A percentile compares a stretch with the other conserved stretches of the same genome.
Conservation (phyloP, 1,140 invertebrate genomes). For the Camponotus pennsylvanicus region DNA sequence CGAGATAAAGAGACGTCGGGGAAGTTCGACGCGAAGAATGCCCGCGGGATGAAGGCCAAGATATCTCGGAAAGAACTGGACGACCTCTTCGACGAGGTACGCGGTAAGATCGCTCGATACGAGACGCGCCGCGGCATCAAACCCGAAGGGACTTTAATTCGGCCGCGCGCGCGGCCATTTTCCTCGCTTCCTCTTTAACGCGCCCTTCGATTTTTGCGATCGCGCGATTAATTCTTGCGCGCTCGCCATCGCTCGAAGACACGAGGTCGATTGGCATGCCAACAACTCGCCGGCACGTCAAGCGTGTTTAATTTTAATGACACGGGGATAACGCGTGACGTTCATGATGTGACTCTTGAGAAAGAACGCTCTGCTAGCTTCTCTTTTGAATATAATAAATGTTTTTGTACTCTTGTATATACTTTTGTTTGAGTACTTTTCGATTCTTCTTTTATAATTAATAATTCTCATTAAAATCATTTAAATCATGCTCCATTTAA, state of each 20-base stretch:
- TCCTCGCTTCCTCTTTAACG: conserved; percentile 47
- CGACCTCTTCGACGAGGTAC: conserved; percentile 84
- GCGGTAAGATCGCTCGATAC: conserved; percentile 62
- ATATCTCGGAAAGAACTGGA: conserved; percentile 82
- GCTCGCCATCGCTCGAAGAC: conserved; percentile 45
- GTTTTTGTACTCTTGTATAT: background rate
- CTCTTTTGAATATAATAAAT: conserved; percentile 1
- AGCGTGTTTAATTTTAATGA: conserved; percentile 52
- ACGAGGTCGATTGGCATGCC: conserved; percentile 47
- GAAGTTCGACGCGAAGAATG: conserved; percentile 78
- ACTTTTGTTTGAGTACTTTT: too few species aligned
- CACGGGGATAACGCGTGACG: conserved; percentile 30
- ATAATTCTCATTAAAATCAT: background rate
- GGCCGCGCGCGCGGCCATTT: conserved; percentile 16
- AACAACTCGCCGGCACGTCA: conserved; percentile 49
- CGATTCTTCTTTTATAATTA: background rate
- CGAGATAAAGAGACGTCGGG: conserved; percentile 60
- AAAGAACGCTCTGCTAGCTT: background rate
- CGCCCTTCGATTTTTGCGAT: conserved; percentile 52
- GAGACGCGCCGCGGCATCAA: conserved; percentile 28
- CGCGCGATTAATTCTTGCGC: conserved; percentile 55
- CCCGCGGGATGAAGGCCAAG: conserved; percentile 82
- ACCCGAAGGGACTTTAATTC: conserved; percentile 49
- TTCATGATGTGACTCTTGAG: conserved; percentile 20
- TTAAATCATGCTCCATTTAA: background rate